phyloP scores from a whole-genome alignment of 2,888 invertebrate genomes.

The Polietes domitor region DNA sequence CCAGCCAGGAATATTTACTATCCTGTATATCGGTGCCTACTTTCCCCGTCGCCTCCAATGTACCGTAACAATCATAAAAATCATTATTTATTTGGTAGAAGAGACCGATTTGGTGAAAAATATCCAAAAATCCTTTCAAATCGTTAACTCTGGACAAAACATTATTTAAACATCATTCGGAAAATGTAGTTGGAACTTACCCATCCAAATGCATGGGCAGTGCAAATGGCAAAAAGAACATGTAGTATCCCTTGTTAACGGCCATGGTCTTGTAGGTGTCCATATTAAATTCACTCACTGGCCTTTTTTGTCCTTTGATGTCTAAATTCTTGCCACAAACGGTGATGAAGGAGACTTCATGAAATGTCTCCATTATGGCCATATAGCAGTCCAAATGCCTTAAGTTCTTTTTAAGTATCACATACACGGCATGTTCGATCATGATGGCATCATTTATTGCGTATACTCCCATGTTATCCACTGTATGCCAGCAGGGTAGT shows the following conservation, averaged over 20 bases:
- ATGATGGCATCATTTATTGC: slow-evolving; percentile 94
- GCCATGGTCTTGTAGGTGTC: slow-evolving; percentile 93
- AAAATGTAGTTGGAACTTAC: slow-evolving; percentile 72
- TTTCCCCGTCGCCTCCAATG: slow-evolving; percentile 93
- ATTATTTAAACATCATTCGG: slow-evolving; percentile 16
- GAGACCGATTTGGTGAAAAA: slow-evolving; percentile 95
- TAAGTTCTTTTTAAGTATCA: slow-evolving; percentile 90
- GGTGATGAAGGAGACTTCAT: slow-evolving; percentile 81
- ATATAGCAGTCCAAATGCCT: slow-evolving; percentile 88
- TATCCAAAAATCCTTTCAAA: slow-evolving; percentile 90
- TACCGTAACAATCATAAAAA: slow-evolving; percentile 91
- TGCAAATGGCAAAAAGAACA: slow-evolving; percentile 95
- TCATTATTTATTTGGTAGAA: slow-evolving; percentile 96
- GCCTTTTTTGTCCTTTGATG: slow-evolving; percentile 84
- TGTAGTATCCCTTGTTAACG: slow-evolving; percentile 95
- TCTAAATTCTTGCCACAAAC: slow-evolving; percentile 85
- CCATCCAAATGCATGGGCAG: slow-evolving; percentile 93
- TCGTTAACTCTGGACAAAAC: slow-evolving; percentile 83
- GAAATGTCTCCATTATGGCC: slow-evolving; percentile 90
- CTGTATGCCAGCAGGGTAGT: slow-evolving; percentile 93
- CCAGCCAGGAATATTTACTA: slow-evolving; percentile 97
- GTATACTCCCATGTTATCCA: slow-evolving; percentile 86
- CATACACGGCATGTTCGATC: slow-evolving; percentile 89
- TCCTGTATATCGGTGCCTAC: slow-evolving; percentile 95
- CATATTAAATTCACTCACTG: slow-evolving; percentile 89